Conservation (phyloP, 2,888 invertebrate species). For the Siphonodentalium dalli region DNA sequence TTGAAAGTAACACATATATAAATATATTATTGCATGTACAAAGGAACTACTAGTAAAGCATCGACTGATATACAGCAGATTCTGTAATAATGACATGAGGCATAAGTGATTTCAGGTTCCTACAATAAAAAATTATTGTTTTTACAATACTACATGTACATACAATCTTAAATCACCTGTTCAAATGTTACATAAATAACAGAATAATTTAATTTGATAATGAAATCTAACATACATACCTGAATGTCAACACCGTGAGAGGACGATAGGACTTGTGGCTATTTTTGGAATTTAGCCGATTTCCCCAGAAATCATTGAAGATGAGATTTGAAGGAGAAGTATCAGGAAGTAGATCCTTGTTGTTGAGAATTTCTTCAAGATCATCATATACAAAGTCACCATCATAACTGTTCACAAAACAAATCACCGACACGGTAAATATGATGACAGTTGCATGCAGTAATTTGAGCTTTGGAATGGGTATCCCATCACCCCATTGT, state of each 20-base stretch:
- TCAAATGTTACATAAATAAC: too few species aligned
- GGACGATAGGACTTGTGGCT: slow-evolving; percentile 98
- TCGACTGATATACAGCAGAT: too few species aligned
- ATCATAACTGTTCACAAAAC: slow-evolving; percentile 72
- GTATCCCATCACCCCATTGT: slow-evolving; percentile 41
- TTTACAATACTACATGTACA: too few species aligned
- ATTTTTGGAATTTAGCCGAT: slow-evolving; percentile 76
- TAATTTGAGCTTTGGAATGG: slow-evolving; percentile 38
- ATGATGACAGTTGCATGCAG: slow-evolving; percentile 36
- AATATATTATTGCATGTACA: too few species aligned
- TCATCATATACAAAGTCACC: slow-evolving; percentile 97
- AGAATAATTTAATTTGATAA: too few species aligned
- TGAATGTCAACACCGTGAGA: slow-evolving; percentile 82
- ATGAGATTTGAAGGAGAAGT: slow-evolving; percentile 75
- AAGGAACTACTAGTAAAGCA: too few species aligned
- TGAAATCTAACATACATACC: too few species aligned
- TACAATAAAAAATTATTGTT: too few species aligned
- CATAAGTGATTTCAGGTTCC: too few species aligned
- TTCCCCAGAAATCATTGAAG: slow-evolving; percentile 90
- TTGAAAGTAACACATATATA: too few species aligned
- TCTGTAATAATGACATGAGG: too few species aligned
- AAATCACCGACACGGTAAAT: slow-evolving; percentile 63
- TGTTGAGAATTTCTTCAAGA: slow-evolving; percentile 89
- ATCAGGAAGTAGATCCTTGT: slow-evolving; percentile 78
- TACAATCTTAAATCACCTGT: too few species aligned